These are phyloP conservation scores for Beris chalybata DNA, from an alignment of 2,888 invertebrate genomes.

Conservation along the genomic window DNA sequence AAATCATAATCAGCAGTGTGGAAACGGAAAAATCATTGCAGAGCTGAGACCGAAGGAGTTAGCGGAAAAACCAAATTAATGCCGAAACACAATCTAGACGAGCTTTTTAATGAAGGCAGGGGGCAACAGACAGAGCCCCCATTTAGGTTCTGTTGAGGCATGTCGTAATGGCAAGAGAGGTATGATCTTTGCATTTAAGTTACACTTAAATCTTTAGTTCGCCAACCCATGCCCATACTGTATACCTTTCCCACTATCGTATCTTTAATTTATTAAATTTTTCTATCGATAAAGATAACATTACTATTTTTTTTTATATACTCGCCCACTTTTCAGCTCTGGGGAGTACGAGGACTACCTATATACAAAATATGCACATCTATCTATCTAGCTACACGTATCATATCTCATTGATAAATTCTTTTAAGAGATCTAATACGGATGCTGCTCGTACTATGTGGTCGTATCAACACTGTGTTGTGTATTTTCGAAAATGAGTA, in stretches of 20 bases:
- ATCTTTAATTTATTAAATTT: too few species aligned
- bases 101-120: conserved; percentile 48
- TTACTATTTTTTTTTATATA: conserved; percentile 22
- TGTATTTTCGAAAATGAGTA: conserved; percentile 17
- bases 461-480: conserved; percentile 3
- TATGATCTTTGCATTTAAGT: conserved; percentile 43
- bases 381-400: conserved; percentile 23
- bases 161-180: conserved; percentile 60
- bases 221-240: too few species aligned
- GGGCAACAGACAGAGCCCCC: conserved; percentile 55
- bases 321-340: conserved; percentile 27
- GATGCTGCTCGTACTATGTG: conserved; percentile 4
- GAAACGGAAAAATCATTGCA: too few species aligned
- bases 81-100: conserved; percentile 42
- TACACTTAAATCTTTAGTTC: background rate
- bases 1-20: too few species aligned
- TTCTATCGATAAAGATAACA: too few species aligned
- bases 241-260: too few species aligned
- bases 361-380: conserved; percentile 9
- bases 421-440: conserved; percentile 3
- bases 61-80: conserved; percentile 39
- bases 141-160: conserved; percentile 56
- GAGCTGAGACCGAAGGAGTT: background rate
- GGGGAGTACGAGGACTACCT: conserved; percentile 12
- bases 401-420: conserved; percentile 32